Evolutionary conservation across 2,888 invertebrate genomes (phyloP).

Genomic region (Oscheius sp.): DNA sequence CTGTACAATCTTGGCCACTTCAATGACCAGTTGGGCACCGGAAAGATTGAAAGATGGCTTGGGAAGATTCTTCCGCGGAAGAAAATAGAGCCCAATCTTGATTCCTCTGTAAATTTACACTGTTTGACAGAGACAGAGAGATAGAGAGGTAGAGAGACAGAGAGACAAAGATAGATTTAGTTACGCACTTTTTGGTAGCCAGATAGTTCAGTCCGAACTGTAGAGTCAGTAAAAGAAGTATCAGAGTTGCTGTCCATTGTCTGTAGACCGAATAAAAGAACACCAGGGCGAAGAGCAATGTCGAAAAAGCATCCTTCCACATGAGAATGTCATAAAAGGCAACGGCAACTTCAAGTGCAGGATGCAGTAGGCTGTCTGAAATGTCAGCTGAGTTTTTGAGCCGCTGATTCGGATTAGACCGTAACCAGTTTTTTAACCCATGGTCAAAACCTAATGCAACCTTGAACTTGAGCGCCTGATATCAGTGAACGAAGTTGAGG

Average conservation of each 20-base stretch:
- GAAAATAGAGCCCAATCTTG: conserved; percentile 64
- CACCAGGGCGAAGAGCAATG: conserved; percentile 62
- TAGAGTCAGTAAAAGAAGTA: conserved; percentile 75
- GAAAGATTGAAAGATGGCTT: conserved; percentile 60
- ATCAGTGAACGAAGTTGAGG: neutral
- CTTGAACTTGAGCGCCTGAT: neutral
- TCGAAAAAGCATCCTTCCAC: conserved; percentile 67
- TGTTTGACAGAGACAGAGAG: no score
- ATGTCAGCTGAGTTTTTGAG: neutral
- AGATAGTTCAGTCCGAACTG: conserved; percentile 75
- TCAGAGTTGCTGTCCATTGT: conserved; percentile 57
- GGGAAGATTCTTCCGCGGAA: conserved; percentile 62
- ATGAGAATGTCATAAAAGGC: conserved; percentile 67
- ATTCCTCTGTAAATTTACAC: conserved; percentile 65
- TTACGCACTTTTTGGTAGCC: conserved; percentile 48
- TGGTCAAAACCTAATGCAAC: neutral
- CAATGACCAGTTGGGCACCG: conserved; percentile 74
- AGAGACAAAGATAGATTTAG: no score
- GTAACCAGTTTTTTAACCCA: no score
- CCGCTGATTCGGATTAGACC: neutral
- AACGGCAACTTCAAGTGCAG: conserved; percentile 62
- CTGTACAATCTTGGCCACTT: conserved; percentile 76
- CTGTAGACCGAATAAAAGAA: neutral
- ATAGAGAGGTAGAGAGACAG: no score
- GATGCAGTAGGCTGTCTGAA: conserved; percentile 65